Percentiles rank a stretch among this genome's conserved stretches.
These are phyloP conservation scores for Chelonoidis abingdonii DNA, from an alignment of 2,113 vertebrate species.

Conservation along the genomic window DNA sequence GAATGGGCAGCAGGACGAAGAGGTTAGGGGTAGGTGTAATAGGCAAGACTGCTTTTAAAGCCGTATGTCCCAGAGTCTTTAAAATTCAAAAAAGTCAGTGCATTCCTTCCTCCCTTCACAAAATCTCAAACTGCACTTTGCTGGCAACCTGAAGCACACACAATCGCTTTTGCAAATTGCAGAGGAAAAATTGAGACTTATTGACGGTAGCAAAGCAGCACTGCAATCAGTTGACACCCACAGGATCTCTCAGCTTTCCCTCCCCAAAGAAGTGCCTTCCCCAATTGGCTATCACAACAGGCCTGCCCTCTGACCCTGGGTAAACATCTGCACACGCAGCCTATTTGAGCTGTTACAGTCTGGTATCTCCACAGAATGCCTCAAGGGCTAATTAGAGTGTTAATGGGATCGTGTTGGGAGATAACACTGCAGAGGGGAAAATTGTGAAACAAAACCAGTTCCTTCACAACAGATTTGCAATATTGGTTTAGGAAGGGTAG, in stretches of 20 bases:
- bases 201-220: not conserved
- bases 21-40: not conserved
- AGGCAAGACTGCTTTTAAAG: not conserved
- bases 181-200: rapidly evolving
- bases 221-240: not conserved
- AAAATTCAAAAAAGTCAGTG: not conserved
- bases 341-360: conserved; percentile 67
- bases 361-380: conserved; percentile 71
- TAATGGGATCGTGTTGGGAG: conserved; percentile 64
- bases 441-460: conserved; percentile 68
- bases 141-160: not conserved
- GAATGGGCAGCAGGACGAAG: not conserved
- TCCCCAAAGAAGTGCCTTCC: conserved; percentile 36
- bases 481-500: conserved; percentile 56
- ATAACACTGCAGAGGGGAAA: conserved; percentile 48
- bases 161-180: not conserved
- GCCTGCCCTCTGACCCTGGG: conserved; percentile 79
- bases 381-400: conserved; percentile 78
- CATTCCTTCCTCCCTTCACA: not conserved
- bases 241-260: not conserved
- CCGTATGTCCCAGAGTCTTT: rapidly evolving
- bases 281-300: conserved; percentile 78
- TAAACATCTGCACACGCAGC: conserved; percentile 76
- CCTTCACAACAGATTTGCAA: conserved; percentile 53
- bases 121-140: not conserved